These are phyloP conservation scores for Microcebus murinus DNA, from an alignment of 2,113 vertebrate species.

Conservation along the genomic window DNA sequence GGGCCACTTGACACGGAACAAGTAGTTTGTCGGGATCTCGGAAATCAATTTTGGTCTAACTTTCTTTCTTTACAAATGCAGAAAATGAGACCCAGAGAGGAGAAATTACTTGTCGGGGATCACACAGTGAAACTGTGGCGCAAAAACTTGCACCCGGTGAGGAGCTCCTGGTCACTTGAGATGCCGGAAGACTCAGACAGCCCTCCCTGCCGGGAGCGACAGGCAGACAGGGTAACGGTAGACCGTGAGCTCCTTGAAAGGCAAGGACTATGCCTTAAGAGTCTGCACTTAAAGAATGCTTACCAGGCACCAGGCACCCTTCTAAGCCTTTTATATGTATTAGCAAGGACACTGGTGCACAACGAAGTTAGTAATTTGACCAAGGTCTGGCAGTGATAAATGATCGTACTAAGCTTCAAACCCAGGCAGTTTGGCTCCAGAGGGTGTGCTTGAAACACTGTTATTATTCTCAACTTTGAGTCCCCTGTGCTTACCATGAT, in stretches of 20 bases:
- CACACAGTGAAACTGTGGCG: not conserved
- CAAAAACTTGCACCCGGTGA: not conserved
- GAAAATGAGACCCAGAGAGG: not conserved
- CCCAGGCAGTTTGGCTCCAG: not conserved
- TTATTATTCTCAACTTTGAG: not conserved
- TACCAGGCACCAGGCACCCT: not conserved
- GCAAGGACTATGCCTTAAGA: not conserved
- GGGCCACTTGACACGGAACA: not conserved
- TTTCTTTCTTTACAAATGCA: not conserved
- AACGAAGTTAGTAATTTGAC: not conserved
- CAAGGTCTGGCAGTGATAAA: not conserved
- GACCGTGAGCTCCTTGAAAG: not conserved
- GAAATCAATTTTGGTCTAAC: not conserved
- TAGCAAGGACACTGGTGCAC: not conserved
- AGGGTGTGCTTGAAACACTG: not conserved
- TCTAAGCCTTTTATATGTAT: not conserved
- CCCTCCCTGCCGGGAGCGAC: not conserved
- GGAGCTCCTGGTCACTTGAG: not conserved
- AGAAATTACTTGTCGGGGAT: not conserved
- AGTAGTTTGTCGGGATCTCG: not conserved
- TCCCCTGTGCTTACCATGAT: not conserved
- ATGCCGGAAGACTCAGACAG: not conserved
- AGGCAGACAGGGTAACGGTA: not conserved
- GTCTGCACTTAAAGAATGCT: not conserved
- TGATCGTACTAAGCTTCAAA: not conserved